A percentile compares a stretch with the other conserved stretches of the same genome.
Conservation (phyloP, 2,797 vertebrate species). For the Aldrovandia affinis region DNA sequence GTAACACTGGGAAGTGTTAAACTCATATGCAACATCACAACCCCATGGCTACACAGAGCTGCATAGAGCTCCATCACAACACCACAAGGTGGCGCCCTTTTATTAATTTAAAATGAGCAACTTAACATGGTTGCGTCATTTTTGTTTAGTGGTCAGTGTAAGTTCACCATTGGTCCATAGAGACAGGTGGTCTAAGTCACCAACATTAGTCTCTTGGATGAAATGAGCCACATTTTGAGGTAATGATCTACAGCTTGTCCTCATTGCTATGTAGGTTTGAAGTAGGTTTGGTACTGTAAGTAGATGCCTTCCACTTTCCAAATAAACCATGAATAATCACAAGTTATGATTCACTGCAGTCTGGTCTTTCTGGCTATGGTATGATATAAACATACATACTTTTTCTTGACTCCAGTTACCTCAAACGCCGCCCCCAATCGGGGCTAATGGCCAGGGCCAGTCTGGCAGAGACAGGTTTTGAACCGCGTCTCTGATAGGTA, state of each 20-base stretch:
- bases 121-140: too few relatives aligned
- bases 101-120: not conserved
- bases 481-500: too few relatives aligned
- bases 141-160: not conserved
- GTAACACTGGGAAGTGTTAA: too few relatives aligned
- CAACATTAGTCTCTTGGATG: not conserved
- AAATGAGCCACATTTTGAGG: too few relatives aligned
- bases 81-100: not conserved
- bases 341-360: not conserved
- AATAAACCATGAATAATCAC: not conserved
- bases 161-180: not conserved
- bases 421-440: too few relatives aligned
- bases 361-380: not conserved
- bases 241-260: too few relatives aligned
- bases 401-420: not conserved
- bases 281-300: not conserved
- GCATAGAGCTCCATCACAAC: not conserved
- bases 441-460: too few relatives aligned
- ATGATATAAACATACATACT: not conserved
- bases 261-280: too few relatives aligned
- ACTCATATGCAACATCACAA: not conserved
- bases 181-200: not conserved
- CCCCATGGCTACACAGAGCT: not conserved
- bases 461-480: too few relatives aligned
- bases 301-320: not conserved